These are phyloP conservation scores for Lamellibrachia columna DNA, from an alignment of 2,888 invertebrate genomes.

Conservation along the genomic window DNA sequence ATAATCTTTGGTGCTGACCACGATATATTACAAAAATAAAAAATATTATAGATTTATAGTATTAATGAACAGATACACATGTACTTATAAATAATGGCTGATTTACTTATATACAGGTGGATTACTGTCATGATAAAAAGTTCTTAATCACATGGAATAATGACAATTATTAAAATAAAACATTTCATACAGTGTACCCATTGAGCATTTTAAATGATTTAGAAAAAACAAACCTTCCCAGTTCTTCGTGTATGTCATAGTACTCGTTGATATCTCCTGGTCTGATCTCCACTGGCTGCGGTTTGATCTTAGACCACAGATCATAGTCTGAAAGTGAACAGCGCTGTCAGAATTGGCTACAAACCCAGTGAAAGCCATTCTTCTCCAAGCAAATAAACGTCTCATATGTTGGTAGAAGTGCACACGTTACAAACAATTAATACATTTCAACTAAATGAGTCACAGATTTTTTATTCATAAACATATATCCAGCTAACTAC, in stretches of 20 bases:
- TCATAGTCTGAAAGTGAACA: conserved; percentile 79
- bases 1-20: too few species aligned
- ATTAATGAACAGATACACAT: too few species aligned
- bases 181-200: neutral
- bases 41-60: too few species aligned
- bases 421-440: neutral
- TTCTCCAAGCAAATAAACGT: neutral
- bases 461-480: neutral
- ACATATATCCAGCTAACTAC: too few species aligned
- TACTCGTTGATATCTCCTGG: conserved; percentile 94
- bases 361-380: neutral
- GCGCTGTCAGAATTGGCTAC: neutral
- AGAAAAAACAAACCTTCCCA: conserved; percentile 77
- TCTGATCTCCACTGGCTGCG: conserved; percentile 96
- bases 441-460: neutral
- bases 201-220: neutral
- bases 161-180: neutral
- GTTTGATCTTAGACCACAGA: conserved; percentile 96
- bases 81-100: too few species aligned
- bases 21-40: too few species aligned
- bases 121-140: too few species aligned
- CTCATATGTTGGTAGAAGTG: neutral
- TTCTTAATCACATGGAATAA: too few species aligned
- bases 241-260: conserved; percentile 98
- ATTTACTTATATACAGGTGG: too few species aligned